phyloP scores from a whole-genome alignment of 2,797 vertebrate species.

The Brotogeris chrysoptera region DNA sequence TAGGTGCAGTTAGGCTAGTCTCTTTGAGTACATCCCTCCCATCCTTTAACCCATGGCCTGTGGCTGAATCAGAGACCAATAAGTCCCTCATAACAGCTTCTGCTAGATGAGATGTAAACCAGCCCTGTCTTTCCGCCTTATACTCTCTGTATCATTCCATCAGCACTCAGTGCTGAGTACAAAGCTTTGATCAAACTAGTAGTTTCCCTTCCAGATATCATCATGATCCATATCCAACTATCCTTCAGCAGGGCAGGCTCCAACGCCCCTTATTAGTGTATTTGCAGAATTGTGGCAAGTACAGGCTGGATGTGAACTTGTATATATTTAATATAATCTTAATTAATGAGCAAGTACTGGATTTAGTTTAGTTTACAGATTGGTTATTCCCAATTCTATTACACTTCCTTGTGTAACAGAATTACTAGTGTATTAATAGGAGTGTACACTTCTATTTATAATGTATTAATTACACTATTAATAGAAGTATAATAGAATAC shows the following conservation, averaged over 20 bases:
- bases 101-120: constrained; percentile 44
- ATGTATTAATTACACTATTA: not conserved
- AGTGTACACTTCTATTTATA: not conserved
- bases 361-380: not conserved
- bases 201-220: constrained; percentile 62
- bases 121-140: constrained; percentile 20
- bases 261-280: constrained; percentile 45
- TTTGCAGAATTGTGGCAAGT: constrained; percentile 54
- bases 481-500: not conserved
- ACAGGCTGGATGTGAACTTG: constrained; percentile 42
- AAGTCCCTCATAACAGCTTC: not conserved
- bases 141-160: constrained; percentile 44
- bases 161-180: constrained; percentile 11
- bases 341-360: not conserved
- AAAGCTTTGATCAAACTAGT: constrained; percentile 57
- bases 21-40: not conserved
- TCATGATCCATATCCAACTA: constrained; percentile 45
- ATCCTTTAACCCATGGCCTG: not conserved
- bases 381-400: not conserved
- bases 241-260: constrained; percentile 62
- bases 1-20: not conserved
- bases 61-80: constrained; percentile 30
- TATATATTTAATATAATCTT: constrained; percentile 42
- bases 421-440: not conserved
- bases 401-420: not conserved